A percentile compares a stretch with the other conserved stretches of the same genome.
phyloP scores from a whole-genome alignment of 92 coral and sea anemone genomes.

The Palythoa heliodiscus region DNA sequence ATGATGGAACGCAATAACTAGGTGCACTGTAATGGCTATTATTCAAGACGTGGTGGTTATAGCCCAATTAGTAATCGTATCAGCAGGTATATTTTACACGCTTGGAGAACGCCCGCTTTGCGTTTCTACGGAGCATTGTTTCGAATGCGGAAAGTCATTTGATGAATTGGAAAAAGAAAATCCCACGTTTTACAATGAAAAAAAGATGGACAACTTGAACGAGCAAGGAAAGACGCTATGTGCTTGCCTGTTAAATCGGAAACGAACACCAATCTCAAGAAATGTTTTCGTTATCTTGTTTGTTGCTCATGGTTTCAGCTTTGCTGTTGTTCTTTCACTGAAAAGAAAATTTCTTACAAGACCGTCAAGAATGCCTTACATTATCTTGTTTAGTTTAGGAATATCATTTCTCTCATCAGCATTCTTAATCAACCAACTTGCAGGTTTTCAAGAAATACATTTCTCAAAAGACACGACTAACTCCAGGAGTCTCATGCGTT shows the following conservation, averaged over 20 bases:
- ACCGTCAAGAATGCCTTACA: constrained; percentile 10
- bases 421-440: constrained; percentile 24
- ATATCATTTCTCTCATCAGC: constrained; percentile 12
- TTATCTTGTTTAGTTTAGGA: constrained; percentile 10
- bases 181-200: neutral
- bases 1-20: neutral
- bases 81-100: constrained; percentile 22
- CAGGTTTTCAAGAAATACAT: neutral
- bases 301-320: constrained; percentile 22
- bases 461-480: neutral
- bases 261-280: neutral
- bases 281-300: constrained; percentile 13
- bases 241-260: neutral
- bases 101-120: constrained; percentile 29
- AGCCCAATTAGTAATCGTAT: constrained; percentile 17
- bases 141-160: neutral
- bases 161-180: constrained; percentile 1
- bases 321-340: constrained; percentile 31
- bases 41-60: constrained; percentile 20
- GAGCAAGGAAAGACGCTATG: constrained; percentile 18
- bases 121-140: constrained; percentile 28
- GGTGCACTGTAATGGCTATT: constrained; percentile 3
- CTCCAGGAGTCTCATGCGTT: neutral
- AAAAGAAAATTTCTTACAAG: constrained; percentile 29
- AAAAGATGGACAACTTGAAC: neutral